Percentiles rank a stretch among this genome's conserved stretches.
These are phyloP conservation scores for Acropora yongei DNA, from an alignment of 64 coral and sea anemone genomes.

Conservation along the genomic window DNA sequence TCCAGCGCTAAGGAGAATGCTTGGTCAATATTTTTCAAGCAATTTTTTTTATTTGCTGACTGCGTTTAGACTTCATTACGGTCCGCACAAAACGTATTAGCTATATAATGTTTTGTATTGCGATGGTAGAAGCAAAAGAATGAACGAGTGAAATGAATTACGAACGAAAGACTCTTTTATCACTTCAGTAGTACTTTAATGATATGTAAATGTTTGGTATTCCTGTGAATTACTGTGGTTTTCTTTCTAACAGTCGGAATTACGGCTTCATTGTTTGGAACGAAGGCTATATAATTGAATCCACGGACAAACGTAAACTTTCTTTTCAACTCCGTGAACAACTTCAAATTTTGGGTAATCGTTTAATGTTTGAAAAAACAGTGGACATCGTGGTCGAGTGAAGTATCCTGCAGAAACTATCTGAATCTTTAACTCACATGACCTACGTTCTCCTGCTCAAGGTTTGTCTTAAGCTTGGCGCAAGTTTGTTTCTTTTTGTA, in stretches of 20 bases:
- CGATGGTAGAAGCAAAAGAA: neutral
- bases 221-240: slow-evolving; percentile 15
- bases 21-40: neutral
- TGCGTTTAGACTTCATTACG: no score
- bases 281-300: neutral
- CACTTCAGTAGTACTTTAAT: neutral
- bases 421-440: neutral
- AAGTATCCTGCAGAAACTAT: neutral
- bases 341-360: neutral
- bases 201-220: slow-evolving; percentile 33
- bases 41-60: neutral
- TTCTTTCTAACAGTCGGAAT: neutral
- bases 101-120: no score
- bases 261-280: neutral
- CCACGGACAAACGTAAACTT: neutral
- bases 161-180: neutral
- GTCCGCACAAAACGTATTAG: no score
- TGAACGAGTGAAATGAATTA: no score
- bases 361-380: neutral
- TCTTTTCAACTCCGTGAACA: neutral
- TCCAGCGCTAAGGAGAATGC: neutral
- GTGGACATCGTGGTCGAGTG: neutral
- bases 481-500: neutral
- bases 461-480: neutral
- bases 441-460: neutral